phyloP scores from a whole-genome alignment of 2,888 invertebrate species.

The Drosophila fungiperda region DNA sequence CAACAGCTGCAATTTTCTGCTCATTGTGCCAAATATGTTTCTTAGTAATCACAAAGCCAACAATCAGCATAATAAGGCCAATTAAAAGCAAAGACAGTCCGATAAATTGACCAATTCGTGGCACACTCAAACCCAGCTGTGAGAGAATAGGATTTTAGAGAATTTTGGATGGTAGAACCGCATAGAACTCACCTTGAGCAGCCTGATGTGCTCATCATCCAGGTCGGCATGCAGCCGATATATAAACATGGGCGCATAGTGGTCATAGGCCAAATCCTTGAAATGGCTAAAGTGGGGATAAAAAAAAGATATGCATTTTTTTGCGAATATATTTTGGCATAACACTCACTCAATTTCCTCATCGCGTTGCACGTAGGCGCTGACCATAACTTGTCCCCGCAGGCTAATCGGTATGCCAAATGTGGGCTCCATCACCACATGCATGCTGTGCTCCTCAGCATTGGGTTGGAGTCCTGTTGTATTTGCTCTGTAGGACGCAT shows the following conservation, averaged over 20 bases:
- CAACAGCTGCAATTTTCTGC: background rate
- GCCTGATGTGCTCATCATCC: conserved; percentile 45
- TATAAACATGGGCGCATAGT: conserved; percentile 73
- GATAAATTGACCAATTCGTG: conserved; percentile 64
- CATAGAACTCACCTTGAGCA: conserved; percentile 62
- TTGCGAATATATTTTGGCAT: background rate
- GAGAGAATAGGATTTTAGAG: background rate
- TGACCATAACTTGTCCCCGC: conserved; percentile 91
- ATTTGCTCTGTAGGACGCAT: conserved; percentile 87
- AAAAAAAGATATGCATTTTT: background rate
- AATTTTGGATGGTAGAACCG: no score
- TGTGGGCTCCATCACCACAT: conserved; percentile 89
- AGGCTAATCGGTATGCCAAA: conserved; percentile 91
- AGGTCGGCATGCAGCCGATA: conserved; percentile 53
- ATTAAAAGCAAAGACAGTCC: conserved; percentile 69
- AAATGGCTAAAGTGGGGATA: conserved; percentile 44
- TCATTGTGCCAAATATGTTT: conserved; percentile 70
- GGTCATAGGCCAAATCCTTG: conserved; percentile 68
- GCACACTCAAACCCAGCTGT: conserved; percentile 65
- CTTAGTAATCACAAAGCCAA: conserved; percentile 60
- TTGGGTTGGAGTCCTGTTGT: conserved; percentile 89
- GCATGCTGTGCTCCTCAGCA: conserved; percentile 88
- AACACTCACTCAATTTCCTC: conserved; percentile 86
- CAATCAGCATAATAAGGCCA: conserved; percentile 58
- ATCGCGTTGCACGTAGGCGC: conserved; percentile 86